These are phyloP conservation scores for Schizopygopsis pylzovi DNA, from an alignment of 2,797 vertebrate species.

Conservation along the genomic window DNA sequence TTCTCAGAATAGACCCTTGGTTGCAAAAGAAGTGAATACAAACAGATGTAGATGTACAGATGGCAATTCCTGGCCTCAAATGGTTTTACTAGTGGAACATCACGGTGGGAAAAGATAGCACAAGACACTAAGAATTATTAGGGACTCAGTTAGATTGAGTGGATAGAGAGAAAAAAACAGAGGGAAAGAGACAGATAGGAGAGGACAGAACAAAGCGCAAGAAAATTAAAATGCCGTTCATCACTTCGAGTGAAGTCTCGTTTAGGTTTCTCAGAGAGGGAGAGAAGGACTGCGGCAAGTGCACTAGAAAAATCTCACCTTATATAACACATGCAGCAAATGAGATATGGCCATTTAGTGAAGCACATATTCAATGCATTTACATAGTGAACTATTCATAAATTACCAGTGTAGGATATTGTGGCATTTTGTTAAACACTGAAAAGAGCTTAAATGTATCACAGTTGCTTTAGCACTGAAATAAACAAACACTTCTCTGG, in stretches of 20 bases:
- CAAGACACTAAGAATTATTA: slow-evolving; percentile 3
- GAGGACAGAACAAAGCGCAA: slow-evolving; percentile 20
- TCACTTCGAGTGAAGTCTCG: slow-evolving; percentile 45
- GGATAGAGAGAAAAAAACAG: slow-evolving; percentile 35
- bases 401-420: neutral
- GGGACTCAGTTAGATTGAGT: neutral
- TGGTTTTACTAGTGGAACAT: neutral
- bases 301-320: slow-evolving; percentile 23
- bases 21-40: neutral
- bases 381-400: neutral
- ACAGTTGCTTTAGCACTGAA: neutral
- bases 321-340: slow-evolving; percentile 26
- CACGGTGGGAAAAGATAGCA: slow-evolving; percentile 9
- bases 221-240: slow-evolving; percentile 52
- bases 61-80: neutral
- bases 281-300: slow-evolving; percentile 5
- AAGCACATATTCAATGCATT: neutral
- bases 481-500: neutral
- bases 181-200: slow-evolving; percentile 36
- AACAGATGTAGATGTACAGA: neutral
- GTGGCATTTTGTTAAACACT: neutral
- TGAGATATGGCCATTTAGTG: slow-evolving; percentile 3
- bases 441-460: neutral
- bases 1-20: neutral
- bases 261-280: slow-evolving; percentile 23